These are phyloP conservation scores for Tyrannus savana DNA, from an alignment of 2,113 vertebrate species.

Conservation along the genomic window DNA sequence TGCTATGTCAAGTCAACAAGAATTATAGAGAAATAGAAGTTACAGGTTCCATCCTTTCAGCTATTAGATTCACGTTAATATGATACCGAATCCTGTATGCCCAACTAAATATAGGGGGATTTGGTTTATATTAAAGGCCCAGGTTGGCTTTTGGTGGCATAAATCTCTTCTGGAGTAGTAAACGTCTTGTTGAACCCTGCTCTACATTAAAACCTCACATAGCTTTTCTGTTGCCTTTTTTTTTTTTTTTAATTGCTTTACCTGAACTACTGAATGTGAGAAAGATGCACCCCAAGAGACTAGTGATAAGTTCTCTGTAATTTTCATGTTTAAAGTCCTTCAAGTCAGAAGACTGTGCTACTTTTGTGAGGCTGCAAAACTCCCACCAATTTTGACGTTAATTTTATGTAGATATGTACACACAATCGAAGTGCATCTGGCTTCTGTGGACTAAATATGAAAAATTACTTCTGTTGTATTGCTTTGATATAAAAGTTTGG, in stretches of 20 bases:
- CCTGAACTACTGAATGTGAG: background rate
- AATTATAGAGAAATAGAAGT: constrained; percentile 34
- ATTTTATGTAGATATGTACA: background rate
- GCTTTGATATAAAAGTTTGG: background rate
- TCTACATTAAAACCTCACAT: background rate
- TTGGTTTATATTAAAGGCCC: background rate
- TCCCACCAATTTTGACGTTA: background rate
- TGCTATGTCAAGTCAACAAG: constrained; percentile 22
- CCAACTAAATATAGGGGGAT: background rate
- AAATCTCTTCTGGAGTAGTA: background rate
- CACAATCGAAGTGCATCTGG: background rate
- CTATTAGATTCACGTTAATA: background rate
- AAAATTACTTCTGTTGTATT: background rate
- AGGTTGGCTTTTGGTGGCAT: constrained; percentile 4
- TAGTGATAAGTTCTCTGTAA: background rate
- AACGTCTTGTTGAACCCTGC: background rate
- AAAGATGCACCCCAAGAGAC: background rate
- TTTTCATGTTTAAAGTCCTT: background rate
- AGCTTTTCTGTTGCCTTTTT: background rate
- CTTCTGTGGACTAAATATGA: background rate
- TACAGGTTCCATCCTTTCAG: constrained; percentile 11
- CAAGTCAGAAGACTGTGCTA: background rate
- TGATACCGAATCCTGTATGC: background rate
- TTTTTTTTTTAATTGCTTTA: background rate
- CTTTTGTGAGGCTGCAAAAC: background rate